A percentile compares a stretch with the other conserved stretches of the same genome.
Evolutionary conservation across 1,140 invertebrate species (phyloP).

Genomic region (Bilobella aurantiaca): DNA sequence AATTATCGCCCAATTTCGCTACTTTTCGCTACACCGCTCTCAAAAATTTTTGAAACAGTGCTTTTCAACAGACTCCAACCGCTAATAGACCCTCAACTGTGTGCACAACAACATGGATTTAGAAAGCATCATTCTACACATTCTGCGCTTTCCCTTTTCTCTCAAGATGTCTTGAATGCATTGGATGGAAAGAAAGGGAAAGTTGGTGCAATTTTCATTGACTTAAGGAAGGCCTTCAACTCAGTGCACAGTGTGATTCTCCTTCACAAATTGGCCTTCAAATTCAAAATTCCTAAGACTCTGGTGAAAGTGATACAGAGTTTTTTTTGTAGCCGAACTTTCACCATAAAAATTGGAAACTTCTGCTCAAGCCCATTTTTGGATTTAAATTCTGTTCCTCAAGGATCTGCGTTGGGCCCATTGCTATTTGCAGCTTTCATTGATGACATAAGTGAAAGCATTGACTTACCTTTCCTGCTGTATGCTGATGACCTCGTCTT

Average conservation of each 20-base stretch:
- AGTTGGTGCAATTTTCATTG: conserved; percentile 13
- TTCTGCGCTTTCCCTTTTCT: not conserved
- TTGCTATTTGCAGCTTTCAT: conserved; percentile 33
- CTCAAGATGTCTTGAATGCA: not conserved
- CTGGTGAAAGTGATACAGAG: not conserved
- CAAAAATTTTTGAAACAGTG: not conserved
- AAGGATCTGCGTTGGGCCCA: conserved; percentile 36
- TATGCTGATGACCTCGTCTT: conserved; percentile 37
- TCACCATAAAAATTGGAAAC: not conserved
- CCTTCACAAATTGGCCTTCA: not conserved
- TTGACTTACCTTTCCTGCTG: conserved; percentile 13
- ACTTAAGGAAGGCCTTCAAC: conserved; percentile 16
- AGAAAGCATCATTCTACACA: not conserved
- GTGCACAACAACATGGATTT: not conserved
- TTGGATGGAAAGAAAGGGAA: conserved; percentile 6
- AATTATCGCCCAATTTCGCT: not conserved
- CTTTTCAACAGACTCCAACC: not conserved
- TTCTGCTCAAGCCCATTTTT: not conserved
- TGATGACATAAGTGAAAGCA: conserved; percentile 27
- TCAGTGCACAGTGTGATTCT: not conserved
- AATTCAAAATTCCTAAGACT: not conserved
- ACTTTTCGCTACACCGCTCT: not conserved
- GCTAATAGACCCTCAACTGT: not conserved
- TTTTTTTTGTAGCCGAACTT: not conserved
- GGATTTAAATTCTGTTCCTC: conserved; percentile 21